Conservation (phyloP, 2,888 invertebrate genomes). For the Thyatira batis region DNA sequence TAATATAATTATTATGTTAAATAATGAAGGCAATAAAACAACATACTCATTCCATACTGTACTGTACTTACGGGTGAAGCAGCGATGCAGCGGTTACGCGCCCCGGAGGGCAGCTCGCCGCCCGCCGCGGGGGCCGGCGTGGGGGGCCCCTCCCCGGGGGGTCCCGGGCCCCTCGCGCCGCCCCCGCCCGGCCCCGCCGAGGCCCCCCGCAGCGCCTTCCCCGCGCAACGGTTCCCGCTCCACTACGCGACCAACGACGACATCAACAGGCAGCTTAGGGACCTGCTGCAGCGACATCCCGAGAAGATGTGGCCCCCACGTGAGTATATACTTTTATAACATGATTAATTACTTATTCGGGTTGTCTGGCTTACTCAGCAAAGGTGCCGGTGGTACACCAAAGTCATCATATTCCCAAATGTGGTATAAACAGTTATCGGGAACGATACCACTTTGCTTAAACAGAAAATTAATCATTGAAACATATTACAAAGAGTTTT, state of each 20-base stretch:
- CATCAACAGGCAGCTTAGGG: constrained; percentile 89
- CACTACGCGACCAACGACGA: constrained; percentile 76
- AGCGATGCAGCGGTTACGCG: constrained; percentile 75
- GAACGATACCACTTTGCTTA: no score
- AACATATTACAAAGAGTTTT: no score
- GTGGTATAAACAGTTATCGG: no score
- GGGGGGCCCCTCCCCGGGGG: constrained; percentile 8
- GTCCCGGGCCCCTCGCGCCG: constrained; percentile 42
- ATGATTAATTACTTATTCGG: no score
- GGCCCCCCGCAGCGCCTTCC: constrained; percentile 69
- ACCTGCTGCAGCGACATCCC: constrained; percentile 90
- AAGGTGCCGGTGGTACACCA: no score
- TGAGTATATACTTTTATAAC: no score
- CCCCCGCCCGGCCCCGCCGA: constrained; percentile 34
- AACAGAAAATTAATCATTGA: no score
- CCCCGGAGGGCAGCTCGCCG: constrained; percentile 53
- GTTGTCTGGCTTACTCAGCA: no score
- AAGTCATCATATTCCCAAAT: no score
- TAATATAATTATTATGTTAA: no score
- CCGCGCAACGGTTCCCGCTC: constrained; percentile 70
- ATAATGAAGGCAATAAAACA: constrained; percentile 12
- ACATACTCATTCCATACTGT: not conserved
- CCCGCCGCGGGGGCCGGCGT: constrained; percentile 40
- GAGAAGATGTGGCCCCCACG: constrained; percentile 83
- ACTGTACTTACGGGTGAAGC: constrained; percentile 38